These are phyloP conservation scores for Aldabrachelys gigantea DNA, from an alignment of 2,113 vertebrate species.

Conservation along the genomic window DNA sequence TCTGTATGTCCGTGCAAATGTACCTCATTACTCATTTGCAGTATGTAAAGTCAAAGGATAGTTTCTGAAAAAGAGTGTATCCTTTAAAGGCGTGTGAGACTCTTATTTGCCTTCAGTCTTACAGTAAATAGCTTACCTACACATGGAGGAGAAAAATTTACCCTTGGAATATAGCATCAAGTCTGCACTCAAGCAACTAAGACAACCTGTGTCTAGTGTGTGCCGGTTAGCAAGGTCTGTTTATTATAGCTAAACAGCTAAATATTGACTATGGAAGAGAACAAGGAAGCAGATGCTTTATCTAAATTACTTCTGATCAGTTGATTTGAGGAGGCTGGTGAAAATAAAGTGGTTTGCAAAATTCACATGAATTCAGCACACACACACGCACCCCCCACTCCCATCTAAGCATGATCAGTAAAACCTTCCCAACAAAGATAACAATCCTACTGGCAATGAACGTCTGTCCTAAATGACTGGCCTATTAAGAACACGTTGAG, in stretches of 20 bases:
- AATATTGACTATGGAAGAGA: conserved; percentile 48
- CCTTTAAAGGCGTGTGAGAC: not conserved
- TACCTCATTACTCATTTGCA: not conserved
- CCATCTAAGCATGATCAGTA: not conserved
- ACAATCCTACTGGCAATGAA: not conserved
- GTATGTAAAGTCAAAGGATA: not conserved
- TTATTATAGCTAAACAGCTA: conserved; percentile 46
- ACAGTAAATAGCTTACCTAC: not conserved
- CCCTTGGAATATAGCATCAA: not conserved
- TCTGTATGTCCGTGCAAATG: not conserved
- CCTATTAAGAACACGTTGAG: not conserved
- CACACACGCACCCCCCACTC: not conserved
- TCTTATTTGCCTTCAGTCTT: not conserved
- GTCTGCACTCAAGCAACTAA: not conserved
- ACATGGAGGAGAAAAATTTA: not conserved
- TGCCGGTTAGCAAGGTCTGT: conserved; percentile 21
- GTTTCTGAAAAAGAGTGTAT: not conserved
- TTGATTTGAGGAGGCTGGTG: conserved; percentile 39
- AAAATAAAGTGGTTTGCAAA: conserved; percentile 44
- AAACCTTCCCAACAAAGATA: conserved; percentile 21
- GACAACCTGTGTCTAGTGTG: not conserved
- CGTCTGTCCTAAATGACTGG: fast-evolving
- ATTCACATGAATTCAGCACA: conserved; percentile 45
- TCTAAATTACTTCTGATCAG: conserved; percentile 64
- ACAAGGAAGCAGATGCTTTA: conserved; percentile 42